Percentiles rank a stretch among this genome's conserved stretches.
Evolutionary conservation across 2,888 invertebrate genomes (phyloP).

Genomic region (Rhynchonema sp.): DNA sequence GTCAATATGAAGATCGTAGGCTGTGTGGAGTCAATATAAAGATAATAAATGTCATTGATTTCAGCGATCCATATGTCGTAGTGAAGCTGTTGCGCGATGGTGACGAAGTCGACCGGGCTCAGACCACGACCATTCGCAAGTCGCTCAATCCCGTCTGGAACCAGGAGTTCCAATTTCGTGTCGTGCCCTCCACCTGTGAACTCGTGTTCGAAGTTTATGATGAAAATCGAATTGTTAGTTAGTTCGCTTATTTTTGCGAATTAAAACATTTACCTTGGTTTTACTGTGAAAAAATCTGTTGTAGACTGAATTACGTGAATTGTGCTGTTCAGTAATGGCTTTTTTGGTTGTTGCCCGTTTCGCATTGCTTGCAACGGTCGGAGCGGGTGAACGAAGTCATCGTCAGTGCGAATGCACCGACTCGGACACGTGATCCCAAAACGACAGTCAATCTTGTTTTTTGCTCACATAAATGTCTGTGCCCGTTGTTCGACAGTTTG

Average conservation of each 20-base stretch:
- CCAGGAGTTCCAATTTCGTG: slow-evolving; percentile 86
- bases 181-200: slow-evolving; percentile 74
- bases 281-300: too few relatives aligned
- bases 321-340: too few relatives aligned
- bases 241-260: too few relatives aligned
- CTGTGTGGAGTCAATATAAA: not conserved
- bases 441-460: slow-evolving; percentile 64
- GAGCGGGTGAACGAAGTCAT: too few relatives aligned
- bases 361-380: too few relatives aligned
- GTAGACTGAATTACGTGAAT: too few relatives aligned
- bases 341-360: too few relatives aligned
- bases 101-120: slow-evolving; percentile 52
- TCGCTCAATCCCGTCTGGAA: slow-evolving; percentile 92
- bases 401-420: slow-evolving; percentile 42
- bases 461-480: too few relatives aligned
- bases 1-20: too few relatives aligned
- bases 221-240: slow-evolving; percentile 58
- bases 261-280: too few relatives aligned
- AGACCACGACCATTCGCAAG: slow-evolving; percentile 92
- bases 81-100: slow-evolving; percentile 64
- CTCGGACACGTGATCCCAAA: slow-evolving; percentile 48
- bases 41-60: slow-evolving; percentile 6
- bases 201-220: slow-evolving; percentile 57
- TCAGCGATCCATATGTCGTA: slow-evolving; percentile 85
- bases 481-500: too few relatives aligned